Evolutionary conservation across 2,113 vertebrate species (phyloP), one percentile per base, ranked within the genome.

Genomic region (Carassius gibelio): DNA sequence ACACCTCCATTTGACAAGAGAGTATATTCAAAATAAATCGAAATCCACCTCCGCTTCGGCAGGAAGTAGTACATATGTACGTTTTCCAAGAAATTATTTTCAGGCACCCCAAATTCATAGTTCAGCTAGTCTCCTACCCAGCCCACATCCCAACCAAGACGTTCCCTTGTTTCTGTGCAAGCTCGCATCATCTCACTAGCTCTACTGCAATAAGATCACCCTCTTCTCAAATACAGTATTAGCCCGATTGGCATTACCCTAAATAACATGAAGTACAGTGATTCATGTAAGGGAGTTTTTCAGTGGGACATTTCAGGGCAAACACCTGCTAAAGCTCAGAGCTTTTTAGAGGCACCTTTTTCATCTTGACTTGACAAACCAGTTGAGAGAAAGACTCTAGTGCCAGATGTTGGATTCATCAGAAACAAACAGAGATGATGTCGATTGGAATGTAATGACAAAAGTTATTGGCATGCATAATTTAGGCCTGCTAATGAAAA

Each of bases 381-480:
- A 69, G 55, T 69, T n/a, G 42, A 79, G 38, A 38, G 21, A 57
- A 86, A 84, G 30, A 19, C 61, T 69, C 38, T 64, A 17, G 15
- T 50, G 55, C 36, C 75, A 83, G 80, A 86, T 66, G 66, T 75
- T 74, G 45, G 61, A 55, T 50, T 11, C 48, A 72, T 78, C 30
- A 80, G 8, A 42, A 76, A 68, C 30, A 83, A 38, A 74, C 78
- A 30, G 8, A 45, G 61, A 74, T 69, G n/a, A 61, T 48, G 42
- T 81, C 9, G 55, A 15, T 30, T 74, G 48, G 26, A 80, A 66
- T 52, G 30, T 74, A 79, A 85, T 72, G 34, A 61, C 55, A 69
- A 79, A 75, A 75, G 69, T 81, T 81, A 26, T 30, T 45, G 34
- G 69, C 84, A 84, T 88, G 23, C 59, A 84, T 86, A 50, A 88